phyloP scores from a whole-genome alignment of 2,113 vertebrate genomes.

The Ursus arctos region DNA sequence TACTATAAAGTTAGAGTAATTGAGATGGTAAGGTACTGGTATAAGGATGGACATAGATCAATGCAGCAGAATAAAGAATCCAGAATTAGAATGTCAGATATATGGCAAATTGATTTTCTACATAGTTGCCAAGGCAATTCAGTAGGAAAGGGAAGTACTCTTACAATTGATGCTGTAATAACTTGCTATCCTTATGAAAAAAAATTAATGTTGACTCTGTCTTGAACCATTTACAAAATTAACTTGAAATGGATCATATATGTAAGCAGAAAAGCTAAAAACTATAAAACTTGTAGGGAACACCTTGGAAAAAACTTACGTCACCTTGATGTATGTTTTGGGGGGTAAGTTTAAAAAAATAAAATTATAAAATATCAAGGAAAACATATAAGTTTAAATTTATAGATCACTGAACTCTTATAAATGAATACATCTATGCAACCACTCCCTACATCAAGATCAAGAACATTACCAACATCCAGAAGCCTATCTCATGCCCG shows the following conservation, averaged over 20 bases:
- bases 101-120: not conserved
- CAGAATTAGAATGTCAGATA: not conserved
- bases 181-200: not conserved
- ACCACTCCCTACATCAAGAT: not conserved
- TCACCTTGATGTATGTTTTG: not conserved
- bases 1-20: not conserved
- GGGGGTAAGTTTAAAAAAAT: not conserved
- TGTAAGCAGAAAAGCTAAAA: not conserved
- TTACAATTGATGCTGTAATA: not conserved
- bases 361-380: not conserved
- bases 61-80: not conserved
- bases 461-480: not conserved
- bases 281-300: not conserved
- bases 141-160: not conserved
- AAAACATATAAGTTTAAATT: not conserved
- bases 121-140: not conserved
- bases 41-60: not conserved
- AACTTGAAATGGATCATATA: not conserved
- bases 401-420: not conserved
- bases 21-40: not conserved
- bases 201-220: not conserved
- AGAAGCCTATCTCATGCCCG: not conserved
- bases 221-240: not conserved
- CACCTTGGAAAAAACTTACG: not conserved
- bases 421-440: not conserved